Evolutionary conservation across 2,113 vertebrate species (phyloP), one percentile per base, ranked within the genome.

Genomic region (Eubucco bourcierii): DNA sequence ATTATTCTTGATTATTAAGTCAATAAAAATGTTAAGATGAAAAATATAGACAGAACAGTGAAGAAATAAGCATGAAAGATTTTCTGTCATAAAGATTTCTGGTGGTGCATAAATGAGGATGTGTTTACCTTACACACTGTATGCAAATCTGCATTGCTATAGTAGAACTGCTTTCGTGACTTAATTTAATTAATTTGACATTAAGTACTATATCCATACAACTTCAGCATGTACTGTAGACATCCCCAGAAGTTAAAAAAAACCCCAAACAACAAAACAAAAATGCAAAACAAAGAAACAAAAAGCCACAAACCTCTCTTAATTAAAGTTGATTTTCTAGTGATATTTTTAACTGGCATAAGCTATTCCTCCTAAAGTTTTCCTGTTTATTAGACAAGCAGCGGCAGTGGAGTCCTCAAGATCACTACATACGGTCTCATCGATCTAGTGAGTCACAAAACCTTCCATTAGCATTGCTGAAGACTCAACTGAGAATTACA

Each of bases 51-150:
- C 29, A 82, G 80, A 96, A 72, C n/a, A 88, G n/a, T 61, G 55
- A 88, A 81, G 78, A 92, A 94, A 83, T n/a, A 82, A 82, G 50
- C 28, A n/a, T 79, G 87, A 82, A 92, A 79, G 74, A 78, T 79
- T 89, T 92, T 70, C 66, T 7, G 1, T 92, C 84, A 87, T 55
- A 84, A 82, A 75, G 66, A 79, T 94, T 82, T 78, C 63, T 95
- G 71, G 79, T 37, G 71, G 4, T 81, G 74, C 67, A 84, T 92
- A 90, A 87, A 81, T 76, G 55, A 80, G 58, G 28, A 50, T 29
- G 18, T 53, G n/a, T 92, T 92, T 90, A 87, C 28, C 23, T n/a
- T 3, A 8, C 34, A 8, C 20, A 72, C 27, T 60, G 41, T 4
- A 31, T 60, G 41, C 8, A 93, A 90, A 90, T 87, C 78, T 72